Base-by-base conservation (phyloP, 2,888 invertebrate genomes). In the Drosophila cracens region DNA sequence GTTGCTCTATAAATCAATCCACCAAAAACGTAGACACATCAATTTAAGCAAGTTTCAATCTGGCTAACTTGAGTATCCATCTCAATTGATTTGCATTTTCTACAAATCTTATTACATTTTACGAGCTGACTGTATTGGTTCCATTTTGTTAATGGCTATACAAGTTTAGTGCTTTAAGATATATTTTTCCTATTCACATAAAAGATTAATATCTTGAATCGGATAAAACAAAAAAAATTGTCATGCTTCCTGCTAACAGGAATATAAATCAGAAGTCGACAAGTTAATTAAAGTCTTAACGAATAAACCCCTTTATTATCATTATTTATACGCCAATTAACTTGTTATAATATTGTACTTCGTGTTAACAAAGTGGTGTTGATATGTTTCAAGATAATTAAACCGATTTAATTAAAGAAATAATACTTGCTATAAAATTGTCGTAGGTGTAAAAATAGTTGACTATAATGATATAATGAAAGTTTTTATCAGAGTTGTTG, bases 1-100 rank as follows among this genome's bases (percentile, higher is more conserved):
- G 11, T 36, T 61, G 78, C 48, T 64, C 77, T 49, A 81, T 78
- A 81, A 78, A 78, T 78, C 78, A 78, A 72, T 77, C 78, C 40
- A 10, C 58, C 51, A 62, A 54, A 48, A 59, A 27, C 61, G 63
- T 62, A 64, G 64, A 76, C 72, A 78, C 73, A 76, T 65, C 81
- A 78, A 78, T 78, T 81, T 60, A 18, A 31, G 27, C 33, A 40
- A 51, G 36, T 27, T 56, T 43, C 10, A 38, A 60, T 11, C 11
- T n/a, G 66, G 53, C 54, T 38, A 64, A 52, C 57, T 61, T 56
- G 0, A 43, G 36, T 49, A 49, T 48, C n/a, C 52, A 66, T 31
- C 70, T 54, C 33, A 64, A 76, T 67, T 71, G 63, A 68, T 64
- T 78, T 72, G 71, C 71, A 70, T 76, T 70, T 79, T 61, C 13